Evolutionary conservation across 2,113 vertebrate genomes (phyloP).

Genomic region (Bubo bubo): DNA sequence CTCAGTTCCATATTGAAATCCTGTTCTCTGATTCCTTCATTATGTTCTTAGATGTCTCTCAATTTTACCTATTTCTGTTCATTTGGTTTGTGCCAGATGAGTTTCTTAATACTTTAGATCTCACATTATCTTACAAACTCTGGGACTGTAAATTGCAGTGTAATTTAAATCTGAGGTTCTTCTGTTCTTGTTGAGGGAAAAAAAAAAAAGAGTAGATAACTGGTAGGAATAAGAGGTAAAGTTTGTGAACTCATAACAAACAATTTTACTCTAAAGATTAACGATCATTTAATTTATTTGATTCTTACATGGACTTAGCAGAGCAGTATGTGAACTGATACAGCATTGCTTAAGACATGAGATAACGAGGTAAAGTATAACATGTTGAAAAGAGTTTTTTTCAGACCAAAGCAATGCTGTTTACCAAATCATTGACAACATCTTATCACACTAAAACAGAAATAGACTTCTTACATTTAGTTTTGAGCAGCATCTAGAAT

Average conservation of each 20-base stretch:
- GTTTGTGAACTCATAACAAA: neutral
- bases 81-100: neutral
- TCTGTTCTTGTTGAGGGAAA: neutral
- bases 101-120: neutral
- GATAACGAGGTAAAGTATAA: neutral
- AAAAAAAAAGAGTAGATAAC: neutral
- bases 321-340: neutral
- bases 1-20: neutral
- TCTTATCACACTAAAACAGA: slow-evolving; percentile 62
- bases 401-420: neutral
- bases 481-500: slow-evolving; percentile 49
- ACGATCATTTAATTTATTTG: neutral
- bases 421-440: slow-evolving; percentile 19
- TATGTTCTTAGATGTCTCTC: neutral
- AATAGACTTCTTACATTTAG: neutral
- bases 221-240: neutral
- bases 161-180: neutral
- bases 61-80: neutral
- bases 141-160: neutral
- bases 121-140: neutral
- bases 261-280: neutral
- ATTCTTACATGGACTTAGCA: neutral
- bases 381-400: neutral
- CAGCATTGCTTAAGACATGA: neutral
- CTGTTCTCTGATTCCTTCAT: neutral